phyloP scores from a whole-genome alignment of 2,113 vertebrate genomes.

The Numida meleagris region DNA sequence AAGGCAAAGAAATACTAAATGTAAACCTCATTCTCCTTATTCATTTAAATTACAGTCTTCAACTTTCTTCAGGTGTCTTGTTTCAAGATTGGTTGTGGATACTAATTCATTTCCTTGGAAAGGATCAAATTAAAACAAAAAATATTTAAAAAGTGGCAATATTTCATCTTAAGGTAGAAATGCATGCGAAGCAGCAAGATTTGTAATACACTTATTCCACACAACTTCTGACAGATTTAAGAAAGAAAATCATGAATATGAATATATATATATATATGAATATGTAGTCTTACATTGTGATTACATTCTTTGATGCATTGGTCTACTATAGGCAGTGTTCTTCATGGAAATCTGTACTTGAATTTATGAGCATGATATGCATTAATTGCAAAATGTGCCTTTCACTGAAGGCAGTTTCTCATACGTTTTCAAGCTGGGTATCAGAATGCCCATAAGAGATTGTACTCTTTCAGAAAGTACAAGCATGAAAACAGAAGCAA shows the following conservation, averaged over 20 bases:
- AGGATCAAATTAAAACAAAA: not conserved
- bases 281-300: not conserved
- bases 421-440: not conserved
- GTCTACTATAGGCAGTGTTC: not conserved
- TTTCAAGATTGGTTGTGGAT: not conserved
- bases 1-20: not conserved
- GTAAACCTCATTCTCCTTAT: not conserved
- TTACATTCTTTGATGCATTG: not conserved
- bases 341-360: not conserved
- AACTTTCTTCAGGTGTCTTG: not conserved
- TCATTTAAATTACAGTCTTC: not conserved
- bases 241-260: not conserved
- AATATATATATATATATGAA: not conserved
- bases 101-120: not conserved
- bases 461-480: not conserved
- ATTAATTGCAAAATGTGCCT: not conserved
- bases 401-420: rapidly evolving
- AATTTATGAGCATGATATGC: not conserved
- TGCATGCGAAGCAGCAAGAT: not conserved
- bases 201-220: not conserved
- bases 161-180: not conserved
- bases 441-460: not conserved
- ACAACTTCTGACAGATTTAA: not conserved
- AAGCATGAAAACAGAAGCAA: not conserved
- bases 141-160: not conserved